These are phyloP conservation scores for Ctenochaetus hawaiiensis DNA, from an alignment of 2,797 vertebrate genomes.

Conservation along the genomic window DNA sequence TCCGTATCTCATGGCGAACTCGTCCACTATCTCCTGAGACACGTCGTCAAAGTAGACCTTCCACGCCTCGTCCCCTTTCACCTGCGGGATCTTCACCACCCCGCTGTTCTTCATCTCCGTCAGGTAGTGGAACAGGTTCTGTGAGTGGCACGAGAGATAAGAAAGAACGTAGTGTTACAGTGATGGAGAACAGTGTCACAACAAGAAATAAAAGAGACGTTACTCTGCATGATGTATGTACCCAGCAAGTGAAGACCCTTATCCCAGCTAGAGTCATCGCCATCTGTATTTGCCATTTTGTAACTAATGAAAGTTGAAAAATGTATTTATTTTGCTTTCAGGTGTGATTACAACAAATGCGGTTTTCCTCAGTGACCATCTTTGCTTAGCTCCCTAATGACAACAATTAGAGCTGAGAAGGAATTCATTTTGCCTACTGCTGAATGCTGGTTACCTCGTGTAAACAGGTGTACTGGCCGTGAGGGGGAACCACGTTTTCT, in stretches of 20 bases:
- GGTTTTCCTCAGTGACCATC: not conserved
- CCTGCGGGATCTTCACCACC: slow-evolving; percentile 93
- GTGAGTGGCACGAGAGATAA: slow-evolving; percentile 63
- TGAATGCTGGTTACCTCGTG: slow-evolving; percentile 89
- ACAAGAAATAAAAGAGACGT: slow-evolving; percentile 17
- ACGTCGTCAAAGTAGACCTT: slow-evolving; percentile 97
- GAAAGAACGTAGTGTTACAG: not conserved
- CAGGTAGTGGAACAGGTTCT: slow-evolving; percentile 97
- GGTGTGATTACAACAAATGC: slow-evolving; percentile 2
- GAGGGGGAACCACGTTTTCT: slow-evolving; percentile 96
- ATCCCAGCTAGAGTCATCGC: not conserved
- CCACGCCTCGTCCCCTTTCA: slow-evolving; percentile 97
- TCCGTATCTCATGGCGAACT: slow-evolving; percentile 98
- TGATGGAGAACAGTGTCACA: slow-evolving; percentile 45
- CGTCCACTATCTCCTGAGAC: slow-evolving; percentile 98
- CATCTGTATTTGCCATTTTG: not conserved
- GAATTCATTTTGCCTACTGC: not conserved
- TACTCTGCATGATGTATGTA: not conserved
- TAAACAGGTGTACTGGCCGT: slow-evolving; percentile 96
- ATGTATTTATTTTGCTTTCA: not conserved
- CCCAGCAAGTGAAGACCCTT: slow-evolving; percentile 3
- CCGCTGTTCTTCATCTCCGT: slow-evolving; percentile 93
- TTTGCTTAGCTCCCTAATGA: slow-evolving; percentile 4
- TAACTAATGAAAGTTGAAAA: not conserved
- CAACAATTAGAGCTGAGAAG: not conserved